Evolutionary conservation across 2,113 vertebrate genomes (phyloP).

Genomic region (Morone saxatilis): DNA sequence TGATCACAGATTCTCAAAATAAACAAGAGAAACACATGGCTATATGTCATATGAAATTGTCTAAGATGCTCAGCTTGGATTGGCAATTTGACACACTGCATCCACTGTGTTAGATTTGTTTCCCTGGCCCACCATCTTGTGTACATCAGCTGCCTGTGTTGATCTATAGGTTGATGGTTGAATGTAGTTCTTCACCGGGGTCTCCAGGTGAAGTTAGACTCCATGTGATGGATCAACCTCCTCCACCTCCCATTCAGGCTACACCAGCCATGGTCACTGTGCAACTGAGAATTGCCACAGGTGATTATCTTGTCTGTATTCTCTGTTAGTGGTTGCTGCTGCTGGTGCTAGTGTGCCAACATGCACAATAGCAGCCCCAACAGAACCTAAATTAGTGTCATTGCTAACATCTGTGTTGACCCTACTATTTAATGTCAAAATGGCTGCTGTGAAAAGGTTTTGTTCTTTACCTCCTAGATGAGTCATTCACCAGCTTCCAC

Average conservation of each 20-base stretch:
- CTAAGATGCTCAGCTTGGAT: neutral
- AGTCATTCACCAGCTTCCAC: conserved; percentile 67
- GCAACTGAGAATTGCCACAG: conserved; percentile 69
- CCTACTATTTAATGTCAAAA: too few species aligned
- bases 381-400: too few species aligned
- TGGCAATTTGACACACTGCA: neutral
- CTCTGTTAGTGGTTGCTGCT: neutral
- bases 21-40: neutral
- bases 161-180: conserved; percentile 58
- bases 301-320: conserved; percentile 24
- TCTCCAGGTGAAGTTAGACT: conserved; percentile 49
- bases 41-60: neutral
- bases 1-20: neutral
- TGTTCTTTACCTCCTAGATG: conserved; percentile 39
- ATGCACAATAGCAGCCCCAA: neutral
- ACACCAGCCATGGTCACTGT: conserved; percentile 28
- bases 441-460: too few species aligned
- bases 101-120: neutral
- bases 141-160: neutral
- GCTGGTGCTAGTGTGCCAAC: too few species aligned
- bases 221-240: conserved; percentile 27
- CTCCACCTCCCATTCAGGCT: neutral
- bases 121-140: neutral
- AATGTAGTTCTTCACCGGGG: conserved; percentile 53
- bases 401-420: too few species aligned